Conservation (phyloP, 64 coral and sea anemone genomes). For the Platygyra sinensis region DNA sequence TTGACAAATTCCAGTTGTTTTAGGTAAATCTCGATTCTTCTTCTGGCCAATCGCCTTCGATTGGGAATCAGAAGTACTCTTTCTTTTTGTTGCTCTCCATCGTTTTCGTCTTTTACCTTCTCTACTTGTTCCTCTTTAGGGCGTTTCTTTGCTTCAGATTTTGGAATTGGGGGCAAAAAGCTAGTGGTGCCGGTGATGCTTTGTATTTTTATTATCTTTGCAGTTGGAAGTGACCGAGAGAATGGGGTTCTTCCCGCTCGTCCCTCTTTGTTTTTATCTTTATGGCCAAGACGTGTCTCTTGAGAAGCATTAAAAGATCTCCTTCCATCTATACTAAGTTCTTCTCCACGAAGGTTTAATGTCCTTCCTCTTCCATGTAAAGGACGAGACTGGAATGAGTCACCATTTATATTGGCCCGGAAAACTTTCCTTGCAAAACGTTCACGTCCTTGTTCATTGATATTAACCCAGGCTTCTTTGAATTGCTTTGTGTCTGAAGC, state of each 20-base stretch:
- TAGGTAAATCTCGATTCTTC: constrained; percentile 16
- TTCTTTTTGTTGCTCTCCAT: background rate
- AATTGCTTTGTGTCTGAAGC: constrained; percentile 1
- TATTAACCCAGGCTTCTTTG: constrained; percentile 21
- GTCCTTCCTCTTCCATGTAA: background rate
- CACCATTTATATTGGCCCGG: background rate
- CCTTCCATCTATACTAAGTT: background rate
- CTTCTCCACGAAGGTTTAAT: background rate
- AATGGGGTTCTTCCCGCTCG: background rate
- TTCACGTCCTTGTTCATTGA: constrained; percentile 9
- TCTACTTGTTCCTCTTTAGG: constrained; percentile 1
- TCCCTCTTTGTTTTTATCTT: background rate
- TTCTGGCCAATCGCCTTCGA: constrained; percentile 35
- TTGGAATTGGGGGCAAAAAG: constrained; percentile 62
- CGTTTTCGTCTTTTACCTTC: background rate
- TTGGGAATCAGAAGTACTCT: constrained; percentile 38
- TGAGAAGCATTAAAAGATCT: background rate
- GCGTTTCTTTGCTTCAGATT: constrained; percentile 48
- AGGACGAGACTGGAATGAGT: background rate
- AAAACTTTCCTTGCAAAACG: constrained; percentile 16
- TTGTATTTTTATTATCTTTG: background rate
- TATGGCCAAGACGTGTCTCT: background rate
- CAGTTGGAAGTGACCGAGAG: background rate
- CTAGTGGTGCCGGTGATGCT: background rate
- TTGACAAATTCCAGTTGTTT: constrained; percentile 53